Evolutionary conservation across 2,888 invertebrate species (phyloP).

Genomic region (Galeruca laticollis): DNA sequence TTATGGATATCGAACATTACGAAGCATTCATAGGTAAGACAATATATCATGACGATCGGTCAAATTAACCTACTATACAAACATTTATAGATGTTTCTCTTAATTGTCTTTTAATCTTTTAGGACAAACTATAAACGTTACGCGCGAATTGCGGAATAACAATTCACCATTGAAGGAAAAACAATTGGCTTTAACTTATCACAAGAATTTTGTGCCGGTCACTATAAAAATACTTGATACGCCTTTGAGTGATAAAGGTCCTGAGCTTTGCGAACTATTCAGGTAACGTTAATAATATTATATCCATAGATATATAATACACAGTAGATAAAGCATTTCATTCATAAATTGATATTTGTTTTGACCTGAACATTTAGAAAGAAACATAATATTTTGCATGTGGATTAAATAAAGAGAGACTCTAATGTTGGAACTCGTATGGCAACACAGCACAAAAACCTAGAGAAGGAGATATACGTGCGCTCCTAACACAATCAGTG

Average conservation of each 20-base stretch:
- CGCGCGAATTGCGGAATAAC: constrained; percentile 17
- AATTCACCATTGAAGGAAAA: constrained; percentile 10
- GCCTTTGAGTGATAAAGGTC: constrained; percentile 60
- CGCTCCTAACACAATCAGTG: too few relatives aligned
- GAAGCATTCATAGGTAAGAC: constrained; percentile 70
- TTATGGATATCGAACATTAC: constrained; percentile 80
- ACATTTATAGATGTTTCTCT: neutral
- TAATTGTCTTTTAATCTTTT: constrained; percentile 4
- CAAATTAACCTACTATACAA: neutral
- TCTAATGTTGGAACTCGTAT: too few relatives aligned
- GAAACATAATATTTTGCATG: too few relatives aligned
- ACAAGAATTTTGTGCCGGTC: constrained; percentile 52
- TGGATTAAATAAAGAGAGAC: too few relatives aligned
- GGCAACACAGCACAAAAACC: too few relatives aligned
- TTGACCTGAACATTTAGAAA: too few relatives aligned
- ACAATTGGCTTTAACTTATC: constrained; percentile 36
- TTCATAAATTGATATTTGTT: too few relatives aligned
- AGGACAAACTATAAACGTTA: neutral
- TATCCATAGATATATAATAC: too few relatives aligned
- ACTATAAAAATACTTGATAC: constrained; percentile 46
- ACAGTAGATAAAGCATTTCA: too few relatives aligned
- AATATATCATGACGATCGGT: too few relatives aligned
- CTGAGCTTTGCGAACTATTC: constrained; percentile 65
- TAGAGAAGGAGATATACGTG: too few relatives aligned
- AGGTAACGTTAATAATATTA: constrained; percentile 4